Evolutionary conservation across 1,140 invertebrate species (phyloP), one percentile per base, ranked within the genome.

Genomic region (Conus ventricosus): DNA sequence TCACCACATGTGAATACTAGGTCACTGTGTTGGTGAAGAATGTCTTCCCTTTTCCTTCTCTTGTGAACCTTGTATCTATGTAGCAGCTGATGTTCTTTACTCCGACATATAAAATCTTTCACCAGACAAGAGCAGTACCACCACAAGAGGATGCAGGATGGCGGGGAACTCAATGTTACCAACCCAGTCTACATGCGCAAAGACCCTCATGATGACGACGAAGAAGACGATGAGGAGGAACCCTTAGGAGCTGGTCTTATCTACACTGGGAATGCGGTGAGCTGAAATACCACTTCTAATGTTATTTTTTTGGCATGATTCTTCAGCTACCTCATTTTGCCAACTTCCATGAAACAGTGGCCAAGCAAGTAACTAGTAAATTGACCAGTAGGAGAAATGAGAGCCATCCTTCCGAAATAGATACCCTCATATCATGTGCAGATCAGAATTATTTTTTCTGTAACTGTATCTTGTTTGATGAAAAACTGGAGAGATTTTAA

Each of bases 181-280:
- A 98, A 98, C 95, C 97, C 97, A 17, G 98, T 98, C 96, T 98
- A 97, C 95, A 96, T 97, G 88, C 96, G 96, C 85, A 97, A 97
- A 92, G 95, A 96, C 20, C 91, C 90, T 71, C 97, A 96, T 57
- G 97, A 97, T 91, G 95, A 96, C 71, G 89, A 90, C 17, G 96
- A 97, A 89, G 95, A 95, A 39, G 95, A 96, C 90, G 96, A 97
- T 91, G 95, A 95, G 67, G 94, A 96, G 88, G 96, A 96, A 88
- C 94, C 96, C 71, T 96, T 97, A 93, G 96, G 96, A 95, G 96
- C 97, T 93, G 89, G 84, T 87, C 84, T 84, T 13, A 88, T 91
- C 84, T 90, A 90, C 91, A 85, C 67, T 86, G 90, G 88, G 75
- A 67, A 86, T 84, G 54, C 82, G 63, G 84, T 89, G 90, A 82